Conservation (phyloP, 2,797 vertebrate species). For the Trichosurus vulpecula region DNA sequence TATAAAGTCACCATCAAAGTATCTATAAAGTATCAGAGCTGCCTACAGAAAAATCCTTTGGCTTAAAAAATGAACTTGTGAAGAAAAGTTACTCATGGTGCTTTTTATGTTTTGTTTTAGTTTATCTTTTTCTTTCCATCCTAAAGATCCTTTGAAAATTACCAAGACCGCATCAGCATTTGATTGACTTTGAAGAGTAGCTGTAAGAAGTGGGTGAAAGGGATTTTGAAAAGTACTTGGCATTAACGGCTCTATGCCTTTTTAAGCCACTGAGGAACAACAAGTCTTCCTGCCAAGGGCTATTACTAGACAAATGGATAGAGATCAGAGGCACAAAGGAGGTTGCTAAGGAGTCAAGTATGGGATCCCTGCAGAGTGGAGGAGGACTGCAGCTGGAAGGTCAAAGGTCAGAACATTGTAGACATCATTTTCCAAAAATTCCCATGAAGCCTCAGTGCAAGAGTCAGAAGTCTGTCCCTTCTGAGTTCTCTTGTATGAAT, state of each 20-base stretch:
- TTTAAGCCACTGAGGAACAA: conserved; percentile 70
- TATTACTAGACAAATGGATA: conserved; percentile 61
- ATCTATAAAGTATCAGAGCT: fast-evolving
- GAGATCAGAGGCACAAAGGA: conserved; percentile 78
- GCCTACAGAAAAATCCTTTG: fast-evolving
- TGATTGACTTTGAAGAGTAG: conserved; percentile 54
- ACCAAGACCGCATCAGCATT: conserved; percentile 13
- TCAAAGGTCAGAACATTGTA: conserved; percentile 81
- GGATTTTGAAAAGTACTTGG: conserved; percentile 63
- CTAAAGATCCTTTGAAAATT: conserved; percentile 58
- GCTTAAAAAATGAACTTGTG: fast-evolving
- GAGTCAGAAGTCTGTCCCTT: conserved; percentile 76
- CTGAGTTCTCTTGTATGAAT: conserved; percentile 71
- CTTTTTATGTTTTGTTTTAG: fast-evolving
- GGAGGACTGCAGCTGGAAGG: conserved; percentile 82
- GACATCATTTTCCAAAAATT: conserved; percentile 82
- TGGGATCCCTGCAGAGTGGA: conserved; percentile 77
- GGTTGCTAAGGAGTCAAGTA: conserved; percentile 79
- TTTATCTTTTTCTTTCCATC: not conserved
- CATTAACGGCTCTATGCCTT: conserved; percentile 56
- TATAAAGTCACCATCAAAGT: fast-evolving
- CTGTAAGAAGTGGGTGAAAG: conserved; percentile 35
- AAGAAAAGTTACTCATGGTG: fast-evolving
- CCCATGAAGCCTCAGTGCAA: conserved; percentile 76
- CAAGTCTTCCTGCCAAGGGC: conserved; percentile 74